phyloP scores from a whole-genome alignment of 2,797 vertebrate genomes.

The Myiothlypis coronata region DNA sequence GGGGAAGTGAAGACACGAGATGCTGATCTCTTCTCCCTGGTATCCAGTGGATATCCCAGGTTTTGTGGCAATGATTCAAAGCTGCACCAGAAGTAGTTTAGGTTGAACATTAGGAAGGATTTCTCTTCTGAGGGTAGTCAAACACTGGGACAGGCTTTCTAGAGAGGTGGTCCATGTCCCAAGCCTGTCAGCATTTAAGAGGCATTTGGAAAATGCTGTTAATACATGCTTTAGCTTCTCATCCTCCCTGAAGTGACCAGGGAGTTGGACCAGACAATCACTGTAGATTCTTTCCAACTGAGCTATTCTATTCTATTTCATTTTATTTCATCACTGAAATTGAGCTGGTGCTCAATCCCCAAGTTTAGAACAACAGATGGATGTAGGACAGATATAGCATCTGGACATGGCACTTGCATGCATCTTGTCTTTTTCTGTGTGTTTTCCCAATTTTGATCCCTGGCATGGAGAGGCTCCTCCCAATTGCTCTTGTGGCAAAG shows the following conservation, averaged over 20 bases:
- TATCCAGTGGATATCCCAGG: neutral
- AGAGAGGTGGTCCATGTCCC: fast-evolving
- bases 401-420: neutral
- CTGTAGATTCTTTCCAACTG: neutral
- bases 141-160: neutral
- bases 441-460: neutral
- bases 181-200: neutral
- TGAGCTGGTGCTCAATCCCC: neutral
- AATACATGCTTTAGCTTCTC: neutral
- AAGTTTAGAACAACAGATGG: neutral
- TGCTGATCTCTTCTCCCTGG: neutral
- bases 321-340: neutral
- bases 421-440: neutral
- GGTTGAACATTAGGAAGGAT: neutral
- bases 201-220: neutral
- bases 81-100: neutral
- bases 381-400: neutral
- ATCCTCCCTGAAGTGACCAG: neutral
- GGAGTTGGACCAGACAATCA: neutral
- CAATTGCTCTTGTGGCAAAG: neutral
- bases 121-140: neutral
- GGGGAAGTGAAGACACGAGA: neutral
- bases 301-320: neutral
- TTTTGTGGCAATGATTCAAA: fast-evolving
- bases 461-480: neutral